These are phyloP conservation scores for Mechanitis messenoides DNA, from an alignment of 2,888 invertebrate genomes.

Conservation along the genomic window DNA sequence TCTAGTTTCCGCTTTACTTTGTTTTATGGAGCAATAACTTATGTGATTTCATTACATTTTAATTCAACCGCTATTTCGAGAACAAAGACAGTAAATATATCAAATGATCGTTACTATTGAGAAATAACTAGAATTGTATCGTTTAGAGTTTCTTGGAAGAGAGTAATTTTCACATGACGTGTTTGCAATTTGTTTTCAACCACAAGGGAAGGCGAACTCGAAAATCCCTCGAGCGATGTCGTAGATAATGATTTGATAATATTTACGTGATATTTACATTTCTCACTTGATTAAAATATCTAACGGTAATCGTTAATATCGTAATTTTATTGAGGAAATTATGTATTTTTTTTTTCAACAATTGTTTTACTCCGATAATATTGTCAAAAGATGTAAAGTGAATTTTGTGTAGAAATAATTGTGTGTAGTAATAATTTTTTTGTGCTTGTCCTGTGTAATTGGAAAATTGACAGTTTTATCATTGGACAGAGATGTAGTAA, in stretches of 20 bases:
- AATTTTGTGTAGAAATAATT: too few relatives aligned
- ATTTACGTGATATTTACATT: background rate
- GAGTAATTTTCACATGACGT: background rate
- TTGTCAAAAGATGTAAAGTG: too few relatives aligned
- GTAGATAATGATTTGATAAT: too few relatives aligned
- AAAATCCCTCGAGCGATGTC: constrained; percentile 2
- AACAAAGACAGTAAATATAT: constrained; percentile 26
- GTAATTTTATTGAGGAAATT: background rate
- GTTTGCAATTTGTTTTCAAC: constrained; percentile 17
- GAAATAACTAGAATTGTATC: background rate
- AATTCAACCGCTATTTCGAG: constrained; percentile 25
- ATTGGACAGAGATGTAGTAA: too few relatives aligned
- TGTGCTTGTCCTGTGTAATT: too few relatives aligned
- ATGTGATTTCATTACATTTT: constrained; percentile 18
- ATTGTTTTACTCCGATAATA: too few relatives aligned
- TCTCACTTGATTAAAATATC: background rate
- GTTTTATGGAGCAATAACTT: constrained; percentile 16
- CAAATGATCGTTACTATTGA: constrained; percentile 15
- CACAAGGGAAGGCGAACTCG: constrained; percentile 39
- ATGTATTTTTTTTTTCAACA: too few relatives aligned
- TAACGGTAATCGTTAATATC: too few relatives aligned
- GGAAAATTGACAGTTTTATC: too few relatives aligned
- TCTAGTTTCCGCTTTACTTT: constrained; percentile 8
- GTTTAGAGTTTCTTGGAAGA: background rate
- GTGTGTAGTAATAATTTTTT: too few relatives aligned